Conservation (phyloP, 2,113 vertebrate species). For the Colinus virginianus region DNA sequence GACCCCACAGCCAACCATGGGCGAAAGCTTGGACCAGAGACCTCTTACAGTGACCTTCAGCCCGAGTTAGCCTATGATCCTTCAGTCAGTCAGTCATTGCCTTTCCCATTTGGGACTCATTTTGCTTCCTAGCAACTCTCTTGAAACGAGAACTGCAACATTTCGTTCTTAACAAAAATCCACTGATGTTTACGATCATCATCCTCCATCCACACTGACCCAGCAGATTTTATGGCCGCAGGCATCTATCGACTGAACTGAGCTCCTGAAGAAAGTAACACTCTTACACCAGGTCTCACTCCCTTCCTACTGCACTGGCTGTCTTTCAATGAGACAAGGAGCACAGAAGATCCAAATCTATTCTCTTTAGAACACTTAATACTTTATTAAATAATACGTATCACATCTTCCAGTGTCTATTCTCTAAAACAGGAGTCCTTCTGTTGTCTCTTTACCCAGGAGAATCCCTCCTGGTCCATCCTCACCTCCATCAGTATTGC, state of each 20-base stretch:
- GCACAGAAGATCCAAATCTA: not conserved
- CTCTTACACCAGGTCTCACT: not conserved
- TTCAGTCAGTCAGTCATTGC: not conserved
- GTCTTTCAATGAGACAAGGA: not conserved
- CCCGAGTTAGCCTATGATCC: not conserved
- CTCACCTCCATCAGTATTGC: not conserved
- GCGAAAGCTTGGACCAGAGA: not conserved
- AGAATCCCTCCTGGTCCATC: not conserved
- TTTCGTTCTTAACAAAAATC: not conserved
- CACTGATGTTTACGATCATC: not conserved
- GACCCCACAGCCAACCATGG: not conserved
- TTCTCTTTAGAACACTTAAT: not conserved
- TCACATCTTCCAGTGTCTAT: not conserved
- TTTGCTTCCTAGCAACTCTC: not conserved
- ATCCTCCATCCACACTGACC: not conserved
- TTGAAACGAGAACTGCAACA: not conserved
- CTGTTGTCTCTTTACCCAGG: not conserved
- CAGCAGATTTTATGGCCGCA: not conserved
- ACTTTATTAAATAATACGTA: not conserved
- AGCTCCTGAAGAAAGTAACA: not conserved
- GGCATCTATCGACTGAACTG: not conserved
- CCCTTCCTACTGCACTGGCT: not conserved
- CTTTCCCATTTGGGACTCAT: not conserved
- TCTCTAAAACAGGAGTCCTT: not conserved
- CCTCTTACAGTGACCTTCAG: not conserved